Percentiles rank a stretch among this genome's conserved stretches.
Evolutionary conservation across 2,797 vertebrate genomes (phyloP).

Genomic region (Austrolebias charrua): DNA sequence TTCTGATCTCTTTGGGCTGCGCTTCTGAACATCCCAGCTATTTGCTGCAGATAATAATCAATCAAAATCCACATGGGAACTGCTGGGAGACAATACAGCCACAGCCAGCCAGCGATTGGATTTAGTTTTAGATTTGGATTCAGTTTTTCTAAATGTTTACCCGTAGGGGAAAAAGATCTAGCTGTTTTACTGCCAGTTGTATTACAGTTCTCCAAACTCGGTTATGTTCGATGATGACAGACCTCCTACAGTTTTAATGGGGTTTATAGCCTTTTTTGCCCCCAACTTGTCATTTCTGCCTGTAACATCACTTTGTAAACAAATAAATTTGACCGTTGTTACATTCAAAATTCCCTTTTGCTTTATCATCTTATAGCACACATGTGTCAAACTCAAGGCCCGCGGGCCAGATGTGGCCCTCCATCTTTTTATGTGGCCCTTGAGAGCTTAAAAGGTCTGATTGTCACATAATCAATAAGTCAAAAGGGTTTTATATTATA

Average conservation of each 20-base stretch:
- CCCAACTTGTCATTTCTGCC: constrained; percentile 7
- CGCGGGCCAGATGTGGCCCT: too few relatives aligned
- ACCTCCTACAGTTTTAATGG: constrained; percentile 17
- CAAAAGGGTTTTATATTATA: too few relatives aligned
- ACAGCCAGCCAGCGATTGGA: background rate
- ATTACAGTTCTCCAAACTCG: constrained; percentile 20
- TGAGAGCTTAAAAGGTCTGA: too few relatives aligned
- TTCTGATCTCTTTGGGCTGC: constrained; percentile 48
- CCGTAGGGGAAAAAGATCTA: constrained; percentile 10
- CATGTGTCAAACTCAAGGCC: too few relatives aligned
- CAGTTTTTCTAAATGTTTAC: constrained; percentile 23
- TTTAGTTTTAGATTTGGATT: constrained; percentile 8
- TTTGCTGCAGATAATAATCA: constrained; percentile 32
- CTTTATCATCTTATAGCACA: constrained; percentile 14
- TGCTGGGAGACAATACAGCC: too few relatives aligned
- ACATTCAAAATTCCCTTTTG: constrained; percentile 2
- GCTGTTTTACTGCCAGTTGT: constrained; percentile 9
- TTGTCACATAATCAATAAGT: too few relatives aligned
- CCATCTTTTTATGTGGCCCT: too few relatives aligned
- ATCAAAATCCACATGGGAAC: too few relatives aligned
- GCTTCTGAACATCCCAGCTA: constrained; percentile 26
- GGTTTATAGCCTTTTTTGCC: constrained; percentile 3
- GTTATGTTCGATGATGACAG: constrained; percentile 29
- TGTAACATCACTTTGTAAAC: constrained; percentile 19
- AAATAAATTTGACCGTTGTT: constrained; percentile 2